Conservation (phyloP, 2,113 vertebrate genomes). For the Cyanoramphus novaezelandiae region DNA sequence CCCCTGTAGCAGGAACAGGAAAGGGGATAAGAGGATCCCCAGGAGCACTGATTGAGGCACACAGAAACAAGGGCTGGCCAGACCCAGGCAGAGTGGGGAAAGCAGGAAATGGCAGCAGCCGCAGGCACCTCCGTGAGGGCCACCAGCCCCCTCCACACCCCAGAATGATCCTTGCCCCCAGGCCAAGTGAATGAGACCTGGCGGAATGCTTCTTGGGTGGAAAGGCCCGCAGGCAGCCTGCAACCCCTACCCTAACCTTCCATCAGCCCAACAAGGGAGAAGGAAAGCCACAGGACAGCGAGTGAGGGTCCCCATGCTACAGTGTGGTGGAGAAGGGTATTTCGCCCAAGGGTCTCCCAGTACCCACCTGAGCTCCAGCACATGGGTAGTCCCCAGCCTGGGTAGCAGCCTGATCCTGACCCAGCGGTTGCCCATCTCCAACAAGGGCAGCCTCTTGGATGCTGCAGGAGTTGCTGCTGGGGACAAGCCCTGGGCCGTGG, state of each 20-base stretch:
- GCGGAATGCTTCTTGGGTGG: neutral
- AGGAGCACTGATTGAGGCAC: neutral
- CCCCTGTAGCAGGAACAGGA: neutral
- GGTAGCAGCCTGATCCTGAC: neutral
- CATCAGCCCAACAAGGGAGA: neutral
- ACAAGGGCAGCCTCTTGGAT: neutral
- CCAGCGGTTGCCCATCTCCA: neutral
- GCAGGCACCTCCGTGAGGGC: accelerated
- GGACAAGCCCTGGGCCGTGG: neutral
- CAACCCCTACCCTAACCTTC: neutral
- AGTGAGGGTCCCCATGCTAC: neutral
- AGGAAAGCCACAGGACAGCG: neutral
- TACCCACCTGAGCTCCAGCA: neutral
- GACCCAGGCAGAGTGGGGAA: neutral
- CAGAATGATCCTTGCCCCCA: neutral
- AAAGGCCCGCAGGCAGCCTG: neutral
- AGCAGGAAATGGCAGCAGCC: neutral
- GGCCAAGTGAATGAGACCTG: neutral
- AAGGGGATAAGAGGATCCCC: neutral
- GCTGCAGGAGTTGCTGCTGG: neutral
- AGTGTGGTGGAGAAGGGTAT: neutral
- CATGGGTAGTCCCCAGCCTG: neutral
- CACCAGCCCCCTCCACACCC: neutral
- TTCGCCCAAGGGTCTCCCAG: neutral
- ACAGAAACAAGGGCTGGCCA: neutral